phyloP scores from a whole-genome alignment of 2,113 vertebrate genomes.

The Paralichthys olivaceus region DNA sequence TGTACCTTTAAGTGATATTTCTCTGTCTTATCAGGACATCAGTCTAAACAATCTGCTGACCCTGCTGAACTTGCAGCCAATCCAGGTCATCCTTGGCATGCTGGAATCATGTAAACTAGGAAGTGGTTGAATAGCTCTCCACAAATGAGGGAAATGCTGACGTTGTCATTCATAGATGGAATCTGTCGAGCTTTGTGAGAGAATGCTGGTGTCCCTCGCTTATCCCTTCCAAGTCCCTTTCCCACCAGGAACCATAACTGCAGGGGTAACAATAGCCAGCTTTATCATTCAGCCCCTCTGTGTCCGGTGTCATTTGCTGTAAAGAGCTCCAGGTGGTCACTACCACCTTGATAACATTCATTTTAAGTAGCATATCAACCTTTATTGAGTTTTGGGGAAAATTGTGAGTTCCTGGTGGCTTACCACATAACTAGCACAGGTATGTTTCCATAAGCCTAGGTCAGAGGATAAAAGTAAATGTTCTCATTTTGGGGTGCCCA shows the following conservation, averaged over 20 bases:
- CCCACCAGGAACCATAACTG: conserved; percentile 37
- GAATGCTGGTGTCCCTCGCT: conserved; percentile 28
- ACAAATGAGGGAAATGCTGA: conserved; percentile 76
- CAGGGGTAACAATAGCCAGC: conserved; percentile 52
- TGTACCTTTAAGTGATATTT: no score
- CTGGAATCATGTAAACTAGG: conserved; percentile 68
- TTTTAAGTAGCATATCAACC: conserved; percentile 7
- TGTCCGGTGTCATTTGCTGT: conserved; percentile 51
- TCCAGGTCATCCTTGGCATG: conserved; percentile 50
- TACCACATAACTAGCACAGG: neutral
- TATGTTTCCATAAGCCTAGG: conserved; percentile 15
- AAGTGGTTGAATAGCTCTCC: conserved; percentile 69
- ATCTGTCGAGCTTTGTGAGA: conserved; percentile 65
- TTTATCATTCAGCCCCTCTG: conserved; percentile 52
- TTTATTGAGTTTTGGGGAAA: neutral
- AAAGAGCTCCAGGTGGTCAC: conserved; percentile 46
- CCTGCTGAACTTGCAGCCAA: conserved; percentile 39
- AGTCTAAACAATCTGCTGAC: conserved; percentile 35
- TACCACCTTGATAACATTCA: conserved; percentile 9
- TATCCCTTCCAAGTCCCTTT: conserved; percentile 34
- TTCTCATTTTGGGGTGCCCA: neutral
- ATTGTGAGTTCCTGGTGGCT: neutral
- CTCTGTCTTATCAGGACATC: conserved; percentile 24
- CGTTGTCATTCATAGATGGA: conserved; percentile 61
- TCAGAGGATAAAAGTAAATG: neutral